Conservation (phyloP, 2,888 invertebrate genomes). For the Megastigmus dorsalis region DNA sequence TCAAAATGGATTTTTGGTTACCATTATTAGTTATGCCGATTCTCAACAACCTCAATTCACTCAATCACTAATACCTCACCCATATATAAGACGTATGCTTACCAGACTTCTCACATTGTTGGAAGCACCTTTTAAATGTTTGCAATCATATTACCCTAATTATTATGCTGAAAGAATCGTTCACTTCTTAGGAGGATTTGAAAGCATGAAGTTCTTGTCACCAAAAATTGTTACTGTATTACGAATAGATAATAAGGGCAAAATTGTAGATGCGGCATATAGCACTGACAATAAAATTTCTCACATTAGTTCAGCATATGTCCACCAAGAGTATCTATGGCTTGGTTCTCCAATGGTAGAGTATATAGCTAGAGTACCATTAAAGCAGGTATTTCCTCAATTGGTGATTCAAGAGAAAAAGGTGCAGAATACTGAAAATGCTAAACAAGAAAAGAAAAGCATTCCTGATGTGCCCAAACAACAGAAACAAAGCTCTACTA, state of each 20-base stretch:
- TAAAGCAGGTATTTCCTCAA: slow-evolving; percentile 74
- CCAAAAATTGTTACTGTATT: slow-evolving; percentile 68
- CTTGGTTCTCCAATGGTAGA: slow-evolving; percentile 83
- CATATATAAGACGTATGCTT: slow-evolving; percentile 80
- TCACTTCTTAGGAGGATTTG: slow-evolving; percentile 73
- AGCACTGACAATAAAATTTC: slow-evolving; percentile 77
- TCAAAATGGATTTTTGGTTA: slow-evolving; percentile 82
- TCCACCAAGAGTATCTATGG: slow-evolving; percentile 80
- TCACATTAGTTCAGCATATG: slow-evolving; percentile 80
- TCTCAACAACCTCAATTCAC: slow-evolving; percentile 77
- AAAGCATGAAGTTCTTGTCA: slow-evolving; percentile 50
- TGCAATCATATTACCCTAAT: slow-evolving; percentile 82
- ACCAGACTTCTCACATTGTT: slow-evolving; percentile 78
- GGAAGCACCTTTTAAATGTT: slow-evolving; percentile 80
- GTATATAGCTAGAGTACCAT: slow-evolving; percentile 80
- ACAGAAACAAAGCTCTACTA: slow-evolving; percentile 24
- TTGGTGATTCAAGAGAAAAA: slow-evolving; percentile 15
- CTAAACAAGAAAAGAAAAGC: background rate
- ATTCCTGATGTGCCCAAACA: background rate
- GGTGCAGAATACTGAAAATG: background rate
- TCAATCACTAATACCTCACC: slow-evolving; percentile 79
- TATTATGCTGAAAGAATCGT: slow-evolving; percentile 78
- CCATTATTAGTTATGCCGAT: slow-evolving; percentile 78
- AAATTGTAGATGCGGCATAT: slow-evolving; percentile 82
- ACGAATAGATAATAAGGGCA: slow-evolving; percentile 83